Conservation (phyloP, 1,140 invertebrate genomes). For the Euura lappo region DNA sequence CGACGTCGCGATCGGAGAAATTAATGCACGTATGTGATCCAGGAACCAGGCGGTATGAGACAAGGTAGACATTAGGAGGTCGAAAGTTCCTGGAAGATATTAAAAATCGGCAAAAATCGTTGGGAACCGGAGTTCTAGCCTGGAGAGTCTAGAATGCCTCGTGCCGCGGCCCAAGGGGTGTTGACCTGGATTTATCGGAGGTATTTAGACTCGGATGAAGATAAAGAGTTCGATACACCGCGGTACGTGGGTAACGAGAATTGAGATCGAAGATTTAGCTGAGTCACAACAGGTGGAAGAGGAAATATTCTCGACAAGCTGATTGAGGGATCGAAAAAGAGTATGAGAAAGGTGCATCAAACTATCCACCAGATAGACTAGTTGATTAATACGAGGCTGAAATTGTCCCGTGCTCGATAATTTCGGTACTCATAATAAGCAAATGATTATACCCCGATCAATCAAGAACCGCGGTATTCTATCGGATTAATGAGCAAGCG, state of each 20-base stretch:
- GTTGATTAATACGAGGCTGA: background rate
- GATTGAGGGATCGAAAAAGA: background rate
- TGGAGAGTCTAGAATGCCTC: too few species aligned
- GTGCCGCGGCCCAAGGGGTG: background rate
- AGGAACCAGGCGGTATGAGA: background rate
- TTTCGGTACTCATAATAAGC: background rate
- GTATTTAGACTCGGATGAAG: background rate
- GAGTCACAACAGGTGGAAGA: background rate
- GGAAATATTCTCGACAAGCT: background rate
- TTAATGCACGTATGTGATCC: background rate
- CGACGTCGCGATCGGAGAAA: background rate
- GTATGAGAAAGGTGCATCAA: background rate
- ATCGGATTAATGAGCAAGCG: background rate
- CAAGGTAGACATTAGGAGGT: too few species aligned
- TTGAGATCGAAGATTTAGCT: constrained; percentile 2
- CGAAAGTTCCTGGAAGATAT: constrained; percentile 22
- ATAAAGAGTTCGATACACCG: background rate
- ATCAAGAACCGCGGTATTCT: background rate
- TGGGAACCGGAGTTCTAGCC: too few species aligned
- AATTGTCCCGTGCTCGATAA: background rate
- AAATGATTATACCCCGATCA: background rate
- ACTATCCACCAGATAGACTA: background rate
- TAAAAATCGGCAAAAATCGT: background rate
- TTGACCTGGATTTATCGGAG: background rate
- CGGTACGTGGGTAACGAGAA: background rate